A percentile compares a stretch with the other conserved stretches of the same genome.
phyloP scores from a whole-genome alignment of 2,797 vertebrate species.

The Sebastiscus tertius region DNA sequence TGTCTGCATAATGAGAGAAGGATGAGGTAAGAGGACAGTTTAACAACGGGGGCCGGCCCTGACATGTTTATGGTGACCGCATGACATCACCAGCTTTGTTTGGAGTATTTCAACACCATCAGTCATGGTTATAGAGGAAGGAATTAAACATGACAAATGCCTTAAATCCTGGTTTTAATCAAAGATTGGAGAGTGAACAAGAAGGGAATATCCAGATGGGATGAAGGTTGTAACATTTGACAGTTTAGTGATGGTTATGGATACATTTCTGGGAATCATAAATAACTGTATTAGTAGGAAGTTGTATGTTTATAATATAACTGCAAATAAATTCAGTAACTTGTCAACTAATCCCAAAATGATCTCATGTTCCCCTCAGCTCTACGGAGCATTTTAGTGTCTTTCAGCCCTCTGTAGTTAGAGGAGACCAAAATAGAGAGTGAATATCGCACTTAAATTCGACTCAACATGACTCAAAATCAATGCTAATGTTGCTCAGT shows the following conservation, averaged over 20 bases:
- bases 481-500: neutral
- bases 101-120: constrained; percentile 23
- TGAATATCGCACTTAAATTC: neutral
- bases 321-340: neutral
- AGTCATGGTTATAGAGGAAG: constrained; percentile 32
- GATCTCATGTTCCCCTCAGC: neutral
- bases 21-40: constrained; percentile 44
- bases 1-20: constrained; percentile 36
- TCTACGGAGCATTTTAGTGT: neutral
- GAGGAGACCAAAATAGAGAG: neutral
- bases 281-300: neutral
- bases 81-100: constrained; percentile 41
- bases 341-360: neutral
- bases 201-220: neutral
- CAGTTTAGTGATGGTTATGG: neutral
- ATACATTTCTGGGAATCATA: neutral
- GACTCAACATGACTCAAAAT: neutral
- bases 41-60: constrained; percentile 3
- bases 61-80: constrained; percentile 36
- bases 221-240: neutral
- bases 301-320: neutral
- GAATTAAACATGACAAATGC: constrained; percentile 44
- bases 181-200: neutral
- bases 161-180: constrained; percentile 40
- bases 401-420: neutral